Base-by-base conservation (phyloP, 2,888 invertebrate species). In the Polyommatus iphigenia region DNA sequence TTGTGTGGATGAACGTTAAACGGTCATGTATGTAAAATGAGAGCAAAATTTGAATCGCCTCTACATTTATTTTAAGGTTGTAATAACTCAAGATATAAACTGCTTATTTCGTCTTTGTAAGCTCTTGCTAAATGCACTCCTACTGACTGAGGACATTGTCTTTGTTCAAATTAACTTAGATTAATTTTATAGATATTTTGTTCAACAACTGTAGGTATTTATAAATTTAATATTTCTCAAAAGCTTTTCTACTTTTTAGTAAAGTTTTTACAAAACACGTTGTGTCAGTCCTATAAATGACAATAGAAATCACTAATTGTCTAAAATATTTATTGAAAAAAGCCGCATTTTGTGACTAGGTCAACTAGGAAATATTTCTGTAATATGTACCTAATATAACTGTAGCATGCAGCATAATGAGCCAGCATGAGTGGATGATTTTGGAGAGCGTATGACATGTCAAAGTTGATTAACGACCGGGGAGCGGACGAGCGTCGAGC, bases 381-480 rank as follows among this genome's bases (percentile, higher is more conserved):
- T 50, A 50, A 10, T 50, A 50, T 13, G 50, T 50, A 13, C 50
- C 50, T 41, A 41, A 8, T 54, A 5, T 54, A 5, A 54, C 54
- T 54, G 18, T 54, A 54, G 54, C 5, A 13, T 29, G 29, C 13
- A 20, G 20, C 6, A 32, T 67, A 67, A 32, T 67, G 67, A 67
- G 29, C 67, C 67, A 32, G 15, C 67, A 67, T 62, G 67, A 15
- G 67, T 67, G 29, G 67, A 29, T 67, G 67, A 67, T 15, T 67
- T 20, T 62, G 62, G 6, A 59, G 79, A 81, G 80, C 83, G 84
- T 84, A 87, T 82, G 84, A 87, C 87, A 88, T 86, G 92, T 91
- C 93, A 91, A 89, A 87, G 83, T 82, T 85, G 87, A 93, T 92
- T 91, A 87, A 93, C 91, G 92, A 88, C 84, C 83, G 83, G 5